Conservation (phyloP, 2,113 vertebrate species). For the Nannobrachium achirus region DNA sequence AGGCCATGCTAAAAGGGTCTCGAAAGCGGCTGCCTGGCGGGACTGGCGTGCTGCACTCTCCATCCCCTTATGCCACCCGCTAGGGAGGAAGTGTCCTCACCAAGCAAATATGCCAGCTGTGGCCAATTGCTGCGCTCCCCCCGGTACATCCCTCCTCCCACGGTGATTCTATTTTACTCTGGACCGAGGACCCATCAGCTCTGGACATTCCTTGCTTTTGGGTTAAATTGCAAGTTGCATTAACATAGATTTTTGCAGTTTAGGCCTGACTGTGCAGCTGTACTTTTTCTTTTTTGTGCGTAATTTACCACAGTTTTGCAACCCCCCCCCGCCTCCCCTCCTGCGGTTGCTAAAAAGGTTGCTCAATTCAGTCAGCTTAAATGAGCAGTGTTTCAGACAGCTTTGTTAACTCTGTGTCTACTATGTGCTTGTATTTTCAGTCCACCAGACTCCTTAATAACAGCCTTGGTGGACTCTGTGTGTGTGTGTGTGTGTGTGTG, state of each 20-base stretch:
- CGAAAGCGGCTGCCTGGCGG: constrained; percentile 11
- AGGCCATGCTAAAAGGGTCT: constrained; percentile 28
- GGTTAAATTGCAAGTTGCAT: constrained; percentile 3
- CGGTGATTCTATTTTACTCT: constrained; percentile 25
- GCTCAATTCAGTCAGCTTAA: constrained; percentile 50
- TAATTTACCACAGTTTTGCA: background rate
- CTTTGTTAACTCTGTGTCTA: constrained; percentile 55
- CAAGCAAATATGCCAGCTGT: constrained; percentile 63
- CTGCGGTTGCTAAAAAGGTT: constrained; percentile 39
- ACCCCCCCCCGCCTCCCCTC: constrained; percentile 24
- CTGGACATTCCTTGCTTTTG: constrained; percentile 8
- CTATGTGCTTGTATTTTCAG: constrained; percentile 49
- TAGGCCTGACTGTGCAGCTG: background rate
- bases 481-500: constrained; percentile 17
- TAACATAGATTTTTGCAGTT: background rate
- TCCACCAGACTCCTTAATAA: constrained; percentile 65
- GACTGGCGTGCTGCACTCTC: constrained; percentile 41
- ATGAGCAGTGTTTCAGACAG: constrained; percentile 26
- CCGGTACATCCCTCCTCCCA: constrained; percentile 2
- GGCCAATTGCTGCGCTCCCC: constrained; percentile 33
- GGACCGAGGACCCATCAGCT: background rate
- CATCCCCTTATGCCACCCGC: constrained; percentile 7
- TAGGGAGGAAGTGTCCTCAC: constrained; percentile 63
- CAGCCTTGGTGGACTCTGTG: constrained; percentile 62
- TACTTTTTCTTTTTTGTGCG: background rate